phyloP scores from a whole-genome alignment of 2,888 invertebrate genomes.

The Orthonychiurus folsomi region DNA sequence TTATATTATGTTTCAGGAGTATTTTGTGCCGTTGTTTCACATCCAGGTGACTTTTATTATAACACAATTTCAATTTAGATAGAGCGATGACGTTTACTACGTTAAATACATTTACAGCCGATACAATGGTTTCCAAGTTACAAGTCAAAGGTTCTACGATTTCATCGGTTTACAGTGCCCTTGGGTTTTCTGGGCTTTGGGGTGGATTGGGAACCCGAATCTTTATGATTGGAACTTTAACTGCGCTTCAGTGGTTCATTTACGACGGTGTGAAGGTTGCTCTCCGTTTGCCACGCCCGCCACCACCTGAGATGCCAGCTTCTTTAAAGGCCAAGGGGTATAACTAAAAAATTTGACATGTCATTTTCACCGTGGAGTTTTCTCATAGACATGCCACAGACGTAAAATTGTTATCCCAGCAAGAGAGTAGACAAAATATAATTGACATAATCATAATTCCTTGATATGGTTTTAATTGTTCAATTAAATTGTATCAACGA shows the following conservation, averaged over 20 bases:
- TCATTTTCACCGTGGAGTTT: too few species aligned
- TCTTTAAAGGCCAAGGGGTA: slow-evolving; percentile 61
- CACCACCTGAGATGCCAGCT: slow-evolving; percentile 92
- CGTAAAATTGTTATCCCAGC: too few species aligned
- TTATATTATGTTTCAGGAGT: too few species aligned
- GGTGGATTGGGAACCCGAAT: slow-evolving; percentile 74
- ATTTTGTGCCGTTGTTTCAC: slow-evolving; percentile 96
- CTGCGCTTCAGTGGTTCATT: slow-evolving; percentile 87
- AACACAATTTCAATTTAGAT: too few species aligned
- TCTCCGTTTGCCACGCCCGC: slow-evolving; percentile 81
- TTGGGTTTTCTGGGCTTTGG: slow-evolving; percentile 70
- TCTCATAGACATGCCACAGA: too few species aligned
- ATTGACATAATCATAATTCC: too few species aligned
- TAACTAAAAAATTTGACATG: slow-evolving; percentile 36
- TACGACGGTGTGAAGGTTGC: slow-evolving; percentile 80
- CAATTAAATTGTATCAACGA: too few species aligned
- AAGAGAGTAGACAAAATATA: too few species aligned
- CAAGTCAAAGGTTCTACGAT: slow-evolving; percentile 54
- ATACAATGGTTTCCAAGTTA: slow-evolving; percentile 91
- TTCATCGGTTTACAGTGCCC: slow-evolving; percentile 59
- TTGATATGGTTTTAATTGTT: too few species aligned
- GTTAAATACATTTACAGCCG: too few species aligned
- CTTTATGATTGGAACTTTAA: slow-evolving; percentile 84
- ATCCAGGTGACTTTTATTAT: slow-evolving; percentile 59
- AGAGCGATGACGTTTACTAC: too few species aligned